Evolutionary conservation across 2,797 vertebrate genomes (phyloP).

Genomic region (Fistularia tabacaria): DNA sequence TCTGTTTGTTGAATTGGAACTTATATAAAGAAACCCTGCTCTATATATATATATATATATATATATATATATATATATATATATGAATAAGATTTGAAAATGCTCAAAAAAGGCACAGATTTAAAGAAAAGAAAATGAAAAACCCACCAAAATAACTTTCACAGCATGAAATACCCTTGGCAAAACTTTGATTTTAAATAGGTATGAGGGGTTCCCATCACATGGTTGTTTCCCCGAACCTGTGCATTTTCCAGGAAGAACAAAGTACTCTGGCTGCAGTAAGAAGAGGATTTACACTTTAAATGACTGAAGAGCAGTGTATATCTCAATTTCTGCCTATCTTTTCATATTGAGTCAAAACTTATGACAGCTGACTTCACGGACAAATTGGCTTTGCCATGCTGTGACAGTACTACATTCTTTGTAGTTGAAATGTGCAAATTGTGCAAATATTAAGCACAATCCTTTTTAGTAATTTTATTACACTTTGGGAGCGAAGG

Average conservation of each 20-base stretch:
- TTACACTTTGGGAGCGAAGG: background rate
- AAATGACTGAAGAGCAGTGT: conserved; percentile 22
- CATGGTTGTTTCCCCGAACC: conserved; percentile 11
- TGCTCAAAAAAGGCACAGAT: conserved; percentile 50
- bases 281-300: background rate
- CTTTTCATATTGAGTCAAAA: conserved; percentile 5
- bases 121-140: conserved; percentile 23
- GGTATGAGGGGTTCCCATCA: conserved; percentile 7
- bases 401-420: conserved; percentile 34
- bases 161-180: conserved; percentile 1
- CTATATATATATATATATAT: conserved; percentile 25
- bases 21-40: conserved; percentile 33
- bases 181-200: no score
- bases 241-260: conserved; percentile 6
- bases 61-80: no score
- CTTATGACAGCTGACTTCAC: background rate
- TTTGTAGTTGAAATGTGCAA: conserved; percentile 50
- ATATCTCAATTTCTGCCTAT: conserved; percentile 9
- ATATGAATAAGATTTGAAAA: no score
- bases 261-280: conserved; percentile 9
- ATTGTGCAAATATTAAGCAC: conserved; percentile 49
- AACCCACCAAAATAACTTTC: background rate
- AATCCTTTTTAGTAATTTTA: conserved; percentile 46
- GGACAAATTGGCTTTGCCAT: conserved; percentile 9
- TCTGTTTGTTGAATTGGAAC: conserved; percentile 54